Evolutionary conservation across 2,113 vertebrate genomes (phyloP), one percentile per base, ranked within the genome.

Genomic region (Genyomyrus donnyi): DNA sequence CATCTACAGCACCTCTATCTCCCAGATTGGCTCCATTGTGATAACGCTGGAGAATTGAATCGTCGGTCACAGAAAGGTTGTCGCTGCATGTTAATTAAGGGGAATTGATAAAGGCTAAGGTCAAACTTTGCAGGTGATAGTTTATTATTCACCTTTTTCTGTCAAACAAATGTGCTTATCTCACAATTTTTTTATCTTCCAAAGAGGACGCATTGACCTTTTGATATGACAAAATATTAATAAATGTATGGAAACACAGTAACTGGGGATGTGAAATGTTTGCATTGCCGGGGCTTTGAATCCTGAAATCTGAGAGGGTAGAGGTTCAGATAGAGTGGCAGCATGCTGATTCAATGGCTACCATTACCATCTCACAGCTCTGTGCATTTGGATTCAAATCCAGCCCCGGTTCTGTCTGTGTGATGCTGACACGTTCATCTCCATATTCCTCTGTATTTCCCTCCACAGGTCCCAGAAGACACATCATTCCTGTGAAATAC

Each of bases 91-190:
- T 80, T 80, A 80, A 80, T 80, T 80, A 80, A 80, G 42, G 53
- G 42, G 39, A 90, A 58, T 42, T 90, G 89, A 90, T 86, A 85
- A 90, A 39, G 15, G 48, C 58, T 85, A 42, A 85, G 56, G 89
- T 90, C 77, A 90, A 21, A 90, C 83, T 83, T 90, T 86, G 50
- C 83, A 85, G 77, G 31, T 42, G 27, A 46, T 58, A 85, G 62
- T 70, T 35, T 77, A 77, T 89, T 70, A 77, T 66, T 49, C 45
- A 17, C 39, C 46, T 80, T 80, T 89, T 58, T 27, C 31, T 52
- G 62, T 88, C 39, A 88, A 4, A 89, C 66, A 88, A 83, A 49
- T 86, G 39, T 24, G 35, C 39, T 84, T 9, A 62, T 86, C 83
- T 90, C 83, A 39, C 42, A 50, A 50, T 74, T 77, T 70, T 42